These are phyloP conservation scores for Acropora tenuis DNA, from an alignment of 64 coral and sea anemone species.

Conservation along the genomic window DNA sequence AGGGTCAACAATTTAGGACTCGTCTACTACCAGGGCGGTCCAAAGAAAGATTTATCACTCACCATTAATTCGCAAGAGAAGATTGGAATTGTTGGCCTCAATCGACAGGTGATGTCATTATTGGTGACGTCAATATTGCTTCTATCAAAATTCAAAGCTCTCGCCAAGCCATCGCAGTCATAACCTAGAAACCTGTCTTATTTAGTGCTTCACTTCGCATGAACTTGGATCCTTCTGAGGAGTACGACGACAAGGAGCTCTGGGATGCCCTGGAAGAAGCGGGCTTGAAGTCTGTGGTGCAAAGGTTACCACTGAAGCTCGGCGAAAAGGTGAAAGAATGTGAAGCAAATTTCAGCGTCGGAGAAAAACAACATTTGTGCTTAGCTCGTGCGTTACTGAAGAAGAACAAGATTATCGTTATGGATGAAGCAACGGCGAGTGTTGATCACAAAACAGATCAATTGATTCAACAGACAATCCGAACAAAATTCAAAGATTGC, in stretches of 20 bases:
- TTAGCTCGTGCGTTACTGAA: constrained; percentile 15
- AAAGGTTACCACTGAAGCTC: too few species aligned
- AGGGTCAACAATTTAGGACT: too few species aligned
- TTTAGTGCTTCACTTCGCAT: constrained; percentile 63
- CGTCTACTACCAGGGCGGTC: too few species aligned
- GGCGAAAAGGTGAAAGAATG: too few species aligned
- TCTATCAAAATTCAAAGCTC: constrained; percentile 62
- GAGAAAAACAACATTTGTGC: constrained; percentile 72
- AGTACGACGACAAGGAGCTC: constrained; percentile 65
- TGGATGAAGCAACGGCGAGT: too few species aligned
- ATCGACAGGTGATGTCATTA: constrained; percentile 53
- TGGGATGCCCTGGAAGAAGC: constrained; percentile 79
- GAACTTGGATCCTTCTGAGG: constrained; percentile 74
- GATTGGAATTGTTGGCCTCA: neutral
- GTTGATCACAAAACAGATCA: constrained; percentile 43
- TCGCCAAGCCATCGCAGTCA: constrained; percentile 61
- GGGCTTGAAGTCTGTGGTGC: constrained; percentile 6
- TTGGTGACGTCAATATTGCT: constrained; percentile 55
- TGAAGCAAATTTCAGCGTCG: neutral
- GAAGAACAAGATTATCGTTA: too few species aligned
- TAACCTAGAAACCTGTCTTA: constrained; percentile 68
- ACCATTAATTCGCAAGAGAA: too few species aligned
- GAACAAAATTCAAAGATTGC: constrained; percentile 67
- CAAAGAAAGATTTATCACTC: too few species aligned
- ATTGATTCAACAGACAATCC: constrained; percentile 74